Evolutionary conservation across 2,888 invertebrate species (phyloP), one percentile per base, ranked within the genome.

Genomic region (Mesoligia furuncula): DNA sequence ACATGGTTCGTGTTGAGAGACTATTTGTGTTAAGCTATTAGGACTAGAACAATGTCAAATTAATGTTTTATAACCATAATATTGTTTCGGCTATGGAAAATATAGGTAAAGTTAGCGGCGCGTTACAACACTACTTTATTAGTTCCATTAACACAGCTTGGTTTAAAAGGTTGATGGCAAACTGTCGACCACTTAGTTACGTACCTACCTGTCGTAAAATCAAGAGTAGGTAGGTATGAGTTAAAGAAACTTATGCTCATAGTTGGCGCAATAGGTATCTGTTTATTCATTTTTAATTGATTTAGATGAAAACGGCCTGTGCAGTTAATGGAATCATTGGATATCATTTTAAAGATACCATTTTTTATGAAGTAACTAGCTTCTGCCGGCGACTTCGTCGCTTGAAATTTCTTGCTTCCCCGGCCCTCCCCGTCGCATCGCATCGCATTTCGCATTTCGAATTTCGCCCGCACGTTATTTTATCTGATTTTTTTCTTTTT

Each of bases 1-100:
- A 90, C 87, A 83, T 73, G 80, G 89, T 91, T 89, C 90, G 89
- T 91, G 92, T 86, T 85, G 84, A 83, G 80, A 75, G 80, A 78
- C 86, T 81, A 87, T 90, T 90, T 77, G 76, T 79, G 75, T 67
- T 75, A 66, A 64, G 75, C 54, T 75, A 65, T 75, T 82, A 83
- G 79, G 85, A 90, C 85, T 85, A 89, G 83, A 83, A 85, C 64
- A 77, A 85, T 66, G 59, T 73, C 51, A 82, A 82, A 82, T 79
- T 76, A 73, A 83, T 84, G 73, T 86, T 83, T 75, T 68, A 76
- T 76, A 79, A 85, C 57, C 54, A 48, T 73, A 36, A 82, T 69
- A 69, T n/a, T 78, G 61, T 78, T 85, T 77, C 31, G 48, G 73
- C n/a, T 48, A 31, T 48, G 57, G 57, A 59, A 84, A 67, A 74